Evolutionary conservation across 1,140 invertebrate genomes (phyloP).

Genomic region (Apis florea): DNA sequence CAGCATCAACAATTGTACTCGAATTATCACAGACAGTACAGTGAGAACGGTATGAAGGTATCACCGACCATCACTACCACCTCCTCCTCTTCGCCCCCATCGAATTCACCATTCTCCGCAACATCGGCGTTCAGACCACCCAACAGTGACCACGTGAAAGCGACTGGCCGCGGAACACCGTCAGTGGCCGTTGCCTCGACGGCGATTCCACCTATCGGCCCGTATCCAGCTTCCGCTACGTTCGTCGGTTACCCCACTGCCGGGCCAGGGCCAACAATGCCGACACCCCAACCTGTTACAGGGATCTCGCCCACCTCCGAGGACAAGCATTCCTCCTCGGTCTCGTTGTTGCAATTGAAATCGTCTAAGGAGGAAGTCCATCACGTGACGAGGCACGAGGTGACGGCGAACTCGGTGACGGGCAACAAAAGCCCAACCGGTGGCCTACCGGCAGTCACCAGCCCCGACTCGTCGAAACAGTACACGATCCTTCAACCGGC

Average conservation of each 20-base stretch:
- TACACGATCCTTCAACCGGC: conserved; percentile 92
- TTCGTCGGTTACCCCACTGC: conserved; percentile 83
- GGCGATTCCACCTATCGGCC: conserved; percentile 81
- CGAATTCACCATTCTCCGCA: conserved; percentile 83
- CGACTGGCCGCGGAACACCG: conserved; percentile 71
- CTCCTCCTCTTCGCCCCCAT: conserved; percentile 75
- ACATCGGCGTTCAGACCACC: conserved; percentile 89
- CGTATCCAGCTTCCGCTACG: conserved; percentile 83
- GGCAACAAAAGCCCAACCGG: conserved; percentile 56
- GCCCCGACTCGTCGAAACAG: conserved; percentile 84
- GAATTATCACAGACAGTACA: conserved; percentile 74
- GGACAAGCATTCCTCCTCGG: conserved; percentile 76
- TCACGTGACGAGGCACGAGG: conserved; percentile 61
- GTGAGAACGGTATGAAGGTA: conserved; percentile 68
- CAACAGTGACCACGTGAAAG: conserved; percentile 77
- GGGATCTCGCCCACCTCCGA: conserved; percentile 72
- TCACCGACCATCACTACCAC: conserved; percentile 63
- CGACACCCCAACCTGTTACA: conserved; percentile 72
- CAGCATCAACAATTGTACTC: conserved; percentile 67
- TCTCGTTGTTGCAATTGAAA: conserved; percentile 79
- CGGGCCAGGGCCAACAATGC: conserved; percentile 71
- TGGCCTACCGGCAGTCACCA: conserved; percentile 75
- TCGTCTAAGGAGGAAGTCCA: conserved; percentile 78
- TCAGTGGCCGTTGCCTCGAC: conserved; percentile 65
- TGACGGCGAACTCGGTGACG: conserved; percentile 48